A percentile compares a stretch with the other conserved stretches of the same genome.
Conservation (phyloP, 2,797 vertebrate genomes). For the Karalla daura region DNA sequence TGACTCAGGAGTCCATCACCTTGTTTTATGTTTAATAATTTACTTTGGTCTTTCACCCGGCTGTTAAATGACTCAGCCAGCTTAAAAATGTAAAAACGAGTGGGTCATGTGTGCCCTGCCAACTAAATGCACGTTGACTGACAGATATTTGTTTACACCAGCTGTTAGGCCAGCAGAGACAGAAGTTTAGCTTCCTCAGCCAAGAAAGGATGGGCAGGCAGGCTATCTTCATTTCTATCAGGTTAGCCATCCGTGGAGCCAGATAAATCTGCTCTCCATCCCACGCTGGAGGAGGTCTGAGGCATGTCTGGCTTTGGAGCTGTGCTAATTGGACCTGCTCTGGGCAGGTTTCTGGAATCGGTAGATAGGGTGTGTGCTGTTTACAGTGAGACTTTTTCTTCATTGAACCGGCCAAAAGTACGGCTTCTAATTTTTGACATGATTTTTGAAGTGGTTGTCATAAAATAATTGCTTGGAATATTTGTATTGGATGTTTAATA, state of each 20-base stretch:
- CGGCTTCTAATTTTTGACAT: neutral
- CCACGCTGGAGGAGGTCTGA: conserved; percentile 62
- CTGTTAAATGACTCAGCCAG: too few relatives aligned
- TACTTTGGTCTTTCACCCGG: too few relatives aligned
- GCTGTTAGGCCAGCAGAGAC: conserved; percentile 55
- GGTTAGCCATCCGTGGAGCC: conserved; percentile 71
- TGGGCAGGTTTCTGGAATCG: conserved; percentile 52
- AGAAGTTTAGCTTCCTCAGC: conserved; percentile 50
- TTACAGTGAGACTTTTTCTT: conserved; percentile 2
- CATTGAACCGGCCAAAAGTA: neutral
- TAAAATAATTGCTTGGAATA: too few relatives aligned
- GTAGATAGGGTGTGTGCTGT: conserved; percentile 17
- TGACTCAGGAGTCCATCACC: too few relatives aligned
- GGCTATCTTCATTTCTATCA: conserved; percentile 78
- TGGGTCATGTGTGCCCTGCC: conserved; percentile 18
- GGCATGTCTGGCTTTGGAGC: conserved; percentile 70
- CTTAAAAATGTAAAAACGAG: conserved; percentile 32
- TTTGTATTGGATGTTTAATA: too few relatives aligned
- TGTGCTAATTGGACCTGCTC: conserved; percentile 64
- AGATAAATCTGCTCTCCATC: conserved; percentile 64
- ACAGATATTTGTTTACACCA: conserved; percentile 61
- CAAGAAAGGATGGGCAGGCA: conserved; percentile 65
- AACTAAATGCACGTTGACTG: conserved; percentile 42
- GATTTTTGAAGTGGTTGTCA: neutral
- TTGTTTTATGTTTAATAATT: too few relatives aligned